Percentiles rank a stretch among this genome's conserved stretches.
phyloP scores from a whole-genome alignment of 2,888 invertebrate genomes.

The Frankliniella intonsa region DNA sequence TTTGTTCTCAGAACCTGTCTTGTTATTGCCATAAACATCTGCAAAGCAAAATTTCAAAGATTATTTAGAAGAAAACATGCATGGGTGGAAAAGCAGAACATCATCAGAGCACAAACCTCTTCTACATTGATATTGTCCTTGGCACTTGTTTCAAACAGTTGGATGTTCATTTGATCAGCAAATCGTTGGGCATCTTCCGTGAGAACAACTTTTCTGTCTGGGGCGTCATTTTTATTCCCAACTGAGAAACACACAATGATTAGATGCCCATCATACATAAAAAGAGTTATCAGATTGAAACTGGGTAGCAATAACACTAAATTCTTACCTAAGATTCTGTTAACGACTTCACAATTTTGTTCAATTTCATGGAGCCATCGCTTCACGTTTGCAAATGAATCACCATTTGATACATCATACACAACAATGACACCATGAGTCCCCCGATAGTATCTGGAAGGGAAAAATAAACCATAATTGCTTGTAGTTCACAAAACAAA shows the following conservation, averaged over 20 bases:
- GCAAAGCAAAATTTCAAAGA: slow-evolving; percentile 38
- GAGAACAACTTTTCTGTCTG: slow-evolving; percentile 90
- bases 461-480: slow-evolving; percentile 30
- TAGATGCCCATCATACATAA: slow-evolving; percentile 24
- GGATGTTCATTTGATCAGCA: slow-evolving; percentile 96
- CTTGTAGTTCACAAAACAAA: background rate
- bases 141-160: slow-evolving; percentile 96
- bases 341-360: slow-evolving; percentile 98
- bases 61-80: slow-evolving; percentile 9
- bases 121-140: slow-evolving; percentile 99
- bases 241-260: slow-evolving; percentile 55
- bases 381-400: slow-evolving; percentile 98
- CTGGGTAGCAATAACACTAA: background rate
- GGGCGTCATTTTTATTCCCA: slow-evolving; percentile 95
- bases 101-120: slow-evolving; percentile 56
- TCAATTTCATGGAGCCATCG: slow-evolving; percentile 99
- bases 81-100: background rate
- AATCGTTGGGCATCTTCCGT: slow-evolving; percentile 96
- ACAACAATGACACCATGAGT: slow-evolving; percentile 99
- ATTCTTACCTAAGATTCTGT: slow-evolving; percentile 85
- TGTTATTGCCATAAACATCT: slow-evolving; percentile 70
- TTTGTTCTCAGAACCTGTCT: slow-evolving; percentile 81
- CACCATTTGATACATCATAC: slow-evolving; percentile 97
- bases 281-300: background rate
- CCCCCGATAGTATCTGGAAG: slow-evolving; percentile 82